A percentile compares a stretch with the other conserved stretches of the same genome.
phyloP scores from a whole-genome alignment of 2,113 vertebrate species.

The Pelecanus crispus region DNA sequence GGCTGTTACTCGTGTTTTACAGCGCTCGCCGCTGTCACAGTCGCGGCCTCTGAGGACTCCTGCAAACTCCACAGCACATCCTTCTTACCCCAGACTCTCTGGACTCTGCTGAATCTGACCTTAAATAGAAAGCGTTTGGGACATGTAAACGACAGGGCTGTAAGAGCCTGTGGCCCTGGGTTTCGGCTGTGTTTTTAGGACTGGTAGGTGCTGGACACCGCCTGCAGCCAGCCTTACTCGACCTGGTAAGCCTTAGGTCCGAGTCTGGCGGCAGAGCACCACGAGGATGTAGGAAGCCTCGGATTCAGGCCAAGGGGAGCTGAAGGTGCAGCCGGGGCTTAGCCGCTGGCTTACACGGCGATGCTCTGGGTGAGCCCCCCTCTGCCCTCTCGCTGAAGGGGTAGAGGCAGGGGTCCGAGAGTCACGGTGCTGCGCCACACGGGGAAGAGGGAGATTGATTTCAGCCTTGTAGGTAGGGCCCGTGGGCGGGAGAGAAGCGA shows the following conservation, averaged over 20 bases:
- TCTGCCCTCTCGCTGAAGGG: not conserved
- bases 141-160: not conserved
- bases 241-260: not conserved
- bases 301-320: not conserved
- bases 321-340: not conserved
- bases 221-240: not conserved
- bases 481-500: not conserved
- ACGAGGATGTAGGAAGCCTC: not conserved
- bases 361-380: not conserved
- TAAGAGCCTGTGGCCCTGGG: not conserved
- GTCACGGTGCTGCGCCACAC: not conserved
- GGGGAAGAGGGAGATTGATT: not conserved
- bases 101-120: not conserved
- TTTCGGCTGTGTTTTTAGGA: not conserved
- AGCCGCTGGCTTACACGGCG: fast-evolving
- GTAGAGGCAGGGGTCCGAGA: not conserved
- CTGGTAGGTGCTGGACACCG: not conserved
- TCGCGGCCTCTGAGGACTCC: not conserved
- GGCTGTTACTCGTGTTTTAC: not conserved
- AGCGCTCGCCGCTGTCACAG: not conserved
- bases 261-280: not conserved
- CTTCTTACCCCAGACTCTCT: not conserved
- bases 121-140: not conserved
- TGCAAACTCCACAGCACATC: not conserved
- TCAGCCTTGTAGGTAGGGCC: not conserved